phyloP scores from a whole-genome alignment of 1,140 invertebrate species.

The Tigriopus japonicus region DNA sequence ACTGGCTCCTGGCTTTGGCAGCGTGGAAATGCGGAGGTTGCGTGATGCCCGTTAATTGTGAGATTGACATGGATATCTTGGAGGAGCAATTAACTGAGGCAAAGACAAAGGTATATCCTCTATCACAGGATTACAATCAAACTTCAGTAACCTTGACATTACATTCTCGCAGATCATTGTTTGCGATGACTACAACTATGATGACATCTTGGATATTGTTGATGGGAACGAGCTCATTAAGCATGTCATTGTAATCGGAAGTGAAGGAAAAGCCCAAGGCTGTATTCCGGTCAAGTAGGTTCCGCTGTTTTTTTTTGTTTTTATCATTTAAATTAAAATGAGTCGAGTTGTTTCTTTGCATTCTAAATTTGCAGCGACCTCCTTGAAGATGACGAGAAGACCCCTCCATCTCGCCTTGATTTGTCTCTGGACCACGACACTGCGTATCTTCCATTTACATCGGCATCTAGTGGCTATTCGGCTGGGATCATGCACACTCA shows the following conservation, averaged over 20 bases:
- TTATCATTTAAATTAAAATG: too few species aligned
- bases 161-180: background rate
- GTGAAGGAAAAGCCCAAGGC: background rate
- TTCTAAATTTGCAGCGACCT: background rate
- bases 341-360: background rate
- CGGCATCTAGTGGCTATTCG: background rate
- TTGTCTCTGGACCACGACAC: background rate
- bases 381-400: background rate
- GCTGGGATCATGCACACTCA: background rate
- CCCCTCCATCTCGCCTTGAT: background rate
- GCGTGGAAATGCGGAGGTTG: constrained; percentile 5
- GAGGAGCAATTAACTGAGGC: background rate
- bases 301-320: too few species aligned
- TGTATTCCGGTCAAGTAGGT: too few species aligned
- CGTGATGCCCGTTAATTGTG: constrained; percentile 14
- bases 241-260: background rate
- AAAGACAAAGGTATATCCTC: background rate
- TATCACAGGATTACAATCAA: background rate
- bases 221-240: background rate
- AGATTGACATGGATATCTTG: constrained; percentile 5
- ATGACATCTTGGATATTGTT: background rate
- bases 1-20: constrained; percentile 6
- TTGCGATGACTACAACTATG: background rate
- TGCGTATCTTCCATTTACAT: background rate
- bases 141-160: too few species aligned